Base-by-base conservation (phyloP, 2,888 invertebrate genomes). In the Silvanus unidentatus region DNA sequence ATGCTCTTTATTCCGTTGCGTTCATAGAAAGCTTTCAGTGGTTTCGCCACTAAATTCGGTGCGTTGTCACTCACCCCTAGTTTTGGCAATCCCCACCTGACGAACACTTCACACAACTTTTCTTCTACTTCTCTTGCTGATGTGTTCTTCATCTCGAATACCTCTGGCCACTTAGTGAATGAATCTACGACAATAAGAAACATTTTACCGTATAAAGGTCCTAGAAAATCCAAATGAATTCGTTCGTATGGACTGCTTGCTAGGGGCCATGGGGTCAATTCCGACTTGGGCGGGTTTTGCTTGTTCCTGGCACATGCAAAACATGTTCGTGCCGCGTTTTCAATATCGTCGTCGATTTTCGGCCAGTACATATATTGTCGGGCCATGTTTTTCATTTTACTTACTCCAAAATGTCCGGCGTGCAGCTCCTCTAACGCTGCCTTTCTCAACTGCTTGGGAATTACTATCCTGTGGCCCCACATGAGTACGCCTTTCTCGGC, bases 31-130 rank as follows among this genome's bases (percentile, higher is more conserved):
- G 32, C n/a, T 15, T 39, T n/a, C 16, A 43, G 6, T 11, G 29
- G 11, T 28, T 38, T 40, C n/a, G 45, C 22, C 15, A 22, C 27
- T 32, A 49, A 40, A 10, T 43, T 45, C 12, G 46, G 49, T n/a
- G 41, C 49, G 40, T 43, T 43, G 30, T 49, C 45, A 5, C 30
- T 43, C 9, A 47, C 39, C 14, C 34, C 30, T 5, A 12, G 15
- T n/a, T 40, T 35, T 8, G 49, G 39, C 29, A 49, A 30, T 2
- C 40, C 49, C 12, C 40, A 40, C 9, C 44, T 12, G 37, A 46
- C 46, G 39, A 44, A 49, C 11, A 39, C 22, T 34, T 43, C 29
- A 9, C 30, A 9, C 9, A 46, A 35, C 22, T 22, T 15, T 27
- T 28, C 27, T 14, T 40, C 40, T 1, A 35, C 29, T 36, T 46